Evolutionary conservation across 2,888 invertebrate genomes (phyloP), one percentile per base, ranked within the genome.

Genomic region (Folsomia manolachei): DNA sequence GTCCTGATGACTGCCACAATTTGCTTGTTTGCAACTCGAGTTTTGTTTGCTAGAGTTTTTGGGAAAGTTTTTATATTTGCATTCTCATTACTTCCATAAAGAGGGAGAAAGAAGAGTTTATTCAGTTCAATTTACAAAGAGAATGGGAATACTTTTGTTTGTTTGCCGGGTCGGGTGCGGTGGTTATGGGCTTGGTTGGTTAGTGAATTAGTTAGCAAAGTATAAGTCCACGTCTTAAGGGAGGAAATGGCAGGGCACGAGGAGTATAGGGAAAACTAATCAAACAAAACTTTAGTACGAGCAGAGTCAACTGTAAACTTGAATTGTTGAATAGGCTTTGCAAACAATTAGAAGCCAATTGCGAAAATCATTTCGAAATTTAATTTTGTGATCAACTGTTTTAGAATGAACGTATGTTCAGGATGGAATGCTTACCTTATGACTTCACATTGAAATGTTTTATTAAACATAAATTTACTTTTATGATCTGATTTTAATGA

Each of bases 151-250:
- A 56, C 21, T 56, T 51, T 51, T 56, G 56, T 56, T 56, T 18
- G 56, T 56, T 56, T 56, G 56, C 56, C n/a, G 19, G 18, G 56
- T 21, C 9, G 18, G 51, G 51, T 11, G 51, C 9, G 51, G 51
- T 11, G 9, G 51, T 11, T 11, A 51, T 51, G 51, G 18, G 56
- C 11, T 56, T 56, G n/a, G 56, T 56, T 56, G n/a, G 56, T 56
- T 56, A 56, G 56, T 56, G 18, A 56, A 56, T 56, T 56, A 56
- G 56, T 56, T 56, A 56, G 56, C 19, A 56, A 56, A 56, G n/a
- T n/a, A n/a, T n/a, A n/a, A n/a, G 56, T 56, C 39, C 14, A 56
- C 21, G 56, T 56, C 56, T 56, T 56, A 14, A 56, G 56, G 56
- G 56, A 56, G 4, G 18, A 56, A n/a, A n/a, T n/a, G 56, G n/a